These are phyloP conservation scores for Mycalesis mineus DNA, from an alignment of 2,888 invertebrate genomes.

Conservation along the genomic window DNA sequence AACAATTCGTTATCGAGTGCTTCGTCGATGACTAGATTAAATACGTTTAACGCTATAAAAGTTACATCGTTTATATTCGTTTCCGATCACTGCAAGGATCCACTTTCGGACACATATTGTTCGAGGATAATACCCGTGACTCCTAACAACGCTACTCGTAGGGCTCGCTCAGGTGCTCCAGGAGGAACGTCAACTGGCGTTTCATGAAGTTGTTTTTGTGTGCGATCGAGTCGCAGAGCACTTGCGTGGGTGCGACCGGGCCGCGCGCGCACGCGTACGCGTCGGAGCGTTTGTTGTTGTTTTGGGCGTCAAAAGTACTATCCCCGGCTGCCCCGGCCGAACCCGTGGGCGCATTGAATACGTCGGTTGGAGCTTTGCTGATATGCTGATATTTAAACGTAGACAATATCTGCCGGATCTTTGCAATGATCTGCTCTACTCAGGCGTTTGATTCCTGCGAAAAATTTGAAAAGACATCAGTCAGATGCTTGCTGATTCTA, in stretches of 20 bases:
- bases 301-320: slow-evolving; percentile 63
- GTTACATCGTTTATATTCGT: slow-evolving; percentile 35
- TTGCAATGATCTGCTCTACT: slow-evolving; percentile 92
- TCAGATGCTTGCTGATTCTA: slow-evolving; percentile 45
- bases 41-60: slow-evolving; percentile 63
- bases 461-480: slow-evolving; percentile 66
- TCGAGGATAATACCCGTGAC: slow-evolving; percentile 71
- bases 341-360: slow-evolving; percentile 63
- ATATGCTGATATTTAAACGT: slow-evolving; percentile 84
- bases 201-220: slow-evolving; percentile 73
- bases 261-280: slow-evolving; percentile 59
- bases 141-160: slow-evolving; percentile 74
- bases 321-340: slow-evolving; percentile 58
- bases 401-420: slow-evolving; percentile 87
- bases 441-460: slow-evolving; percentile 92
- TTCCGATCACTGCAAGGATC: slow-evolving; percentile 79
- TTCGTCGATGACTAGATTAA: slow-evolving; percentile 77
- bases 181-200: slow-evolving; percentile 78
- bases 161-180: slow-evolving; percentile 82
- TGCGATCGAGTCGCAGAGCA: slow-evolving; percentile 71
- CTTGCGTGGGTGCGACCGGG: slow-evolving; percentile 66
- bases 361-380: slow-evolving; percentile 72
- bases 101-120: slow-evolving; percentile 69
- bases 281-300: slow-evolving; percentile 47
- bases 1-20: slow-evolving; percentile 52